Evolutionary conservation across 92 coral and sea anemone genomes (phyloP).

Genomic region (Paragorgia papillata): DNA sequence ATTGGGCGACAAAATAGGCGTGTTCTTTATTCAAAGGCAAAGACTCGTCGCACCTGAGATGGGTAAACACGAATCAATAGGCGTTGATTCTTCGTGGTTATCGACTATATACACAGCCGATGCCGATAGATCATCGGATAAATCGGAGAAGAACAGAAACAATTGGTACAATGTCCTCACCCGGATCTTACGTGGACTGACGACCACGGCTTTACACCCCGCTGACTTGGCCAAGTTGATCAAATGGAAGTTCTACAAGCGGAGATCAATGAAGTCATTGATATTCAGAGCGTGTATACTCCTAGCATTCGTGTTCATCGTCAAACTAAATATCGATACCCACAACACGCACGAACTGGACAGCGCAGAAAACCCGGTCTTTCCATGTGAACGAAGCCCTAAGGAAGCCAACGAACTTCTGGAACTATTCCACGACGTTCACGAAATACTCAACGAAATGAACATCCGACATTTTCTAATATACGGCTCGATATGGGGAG

Average conservation of each 20-base stretch:
- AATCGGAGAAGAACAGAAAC: neutral
- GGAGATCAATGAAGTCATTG: neutral
- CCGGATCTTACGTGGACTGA: neutral
- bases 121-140: no score
- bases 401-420: slow-evolving; percentile 24
- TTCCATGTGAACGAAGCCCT: slow-evolving; percentile 21
- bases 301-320: neutral
- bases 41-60: no score
- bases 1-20: no score
- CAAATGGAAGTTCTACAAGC: slow-evolving; percentile 5
- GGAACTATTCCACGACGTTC: slow-evolving; percentile 22
- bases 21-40: no score
- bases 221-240: slow-evolving; percentile 19
- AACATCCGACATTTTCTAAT: slow-evolving; percentile 36
- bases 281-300: slow-evolving; percentile 20
- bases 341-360: slow-evolving; percentile 34
- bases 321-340: slow-evolving; percentile 36
- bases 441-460: slow-evolving; percentile 17
- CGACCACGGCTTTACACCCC: slow-evolving; percentile 9
- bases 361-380: slow-evolving; percentile 16
- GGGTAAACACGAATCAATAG: no score
- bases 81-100: no score
- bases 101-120: no score
- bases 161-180: slow-evolving; percentile 20
- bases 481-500: slow-evolving; percentile 44